These are phyloP conservation scores for Embiotoca jacksoni DNA, from an alignment of 2,113 vertebrate species.

Conservation along the genomic window DNA sequence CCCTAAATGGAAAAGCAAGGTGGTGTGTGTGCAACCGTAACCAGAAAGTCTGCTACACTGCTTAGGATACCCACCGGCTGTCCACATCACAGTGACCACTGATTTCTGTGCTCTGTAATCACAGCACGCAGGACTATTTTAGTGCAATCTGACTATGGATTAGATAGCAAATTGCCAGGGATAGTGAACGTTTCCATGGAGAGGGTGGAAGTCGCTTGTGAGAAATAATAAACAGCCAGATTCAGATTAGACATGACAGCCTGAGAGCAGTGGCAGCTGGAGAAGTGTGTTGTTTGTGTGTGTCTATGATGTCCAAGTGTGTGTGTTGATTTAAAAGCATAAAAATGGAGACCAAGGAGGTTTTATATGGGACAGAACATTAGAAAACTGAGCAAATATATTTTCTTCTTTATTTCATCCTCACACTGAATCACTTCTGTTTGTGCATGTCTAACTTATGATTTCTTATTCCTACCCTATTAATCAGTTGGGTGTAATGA, in stretches of 20 bases:
- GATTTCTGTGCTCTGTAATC: constrained; percentile 83
- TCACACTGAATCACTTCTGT: constrained; percentile 45
- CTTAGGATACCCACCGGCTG: constrained; percentile 76
- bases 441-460: constrained; percentile 43
- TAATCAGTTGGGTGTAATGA: constrained; percentile 68
- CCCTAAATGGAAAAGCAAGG: constrained; percentile 82
- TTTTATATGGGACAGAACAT: background rate
- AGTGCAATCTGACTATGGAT: constrained; percentile 82
- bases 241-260: constrained; percentile 73
- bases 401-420: background rate
- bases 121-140: constrained; percentile 81
- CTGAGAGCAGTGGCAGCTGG: constrained; percentile 61
- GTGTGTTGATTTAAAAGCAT: constrained; percentile 13
- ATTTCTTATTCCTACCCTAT: constrained; percentile 55
- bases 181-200: constrained; percentile 81
- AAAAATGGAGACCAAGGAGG: background rate
- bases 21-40: constrained; percentile 65
- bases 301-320: background rate
- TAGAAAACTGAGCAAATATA: constrained; percentile 21
- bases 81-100: constrained; percentile 86
- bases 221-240: constrained; percentile 83
- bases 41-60: constrained; percentile 82
- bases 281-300: constrained; percentile 34
- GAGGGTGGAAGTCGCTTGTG: constrained; percentile 76
- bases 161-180: constrained; percentile 78